phyloP scores from a whole-genome alignment of 2,113 vertebrate genomes.

The Bombycilla garrulus region DNA sequence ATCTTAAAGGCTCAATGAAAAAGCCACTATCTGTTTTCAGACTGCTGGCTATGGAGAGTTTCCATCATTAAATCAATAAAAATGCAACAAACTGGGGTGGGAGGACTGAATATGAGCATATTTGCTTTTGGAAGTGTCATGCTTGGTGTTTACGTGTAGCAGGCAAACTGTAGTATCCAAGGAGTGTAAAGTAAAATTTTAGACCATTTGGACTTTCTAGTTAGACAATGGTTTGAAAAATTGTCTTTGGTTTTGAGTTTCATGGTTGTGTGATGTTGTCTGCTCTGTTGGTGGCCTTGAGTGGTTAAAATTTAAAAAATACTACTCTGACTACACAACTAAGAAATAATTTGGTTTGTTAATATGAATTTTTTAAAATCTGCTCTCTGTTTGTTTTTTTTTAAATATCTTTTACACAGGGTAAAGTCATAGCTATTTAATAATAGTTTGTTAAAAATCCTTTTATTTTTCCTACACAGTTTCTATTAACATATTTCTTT shows the following conservation, averaged over 20 bases:
- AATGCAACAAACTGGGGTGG: background rate
- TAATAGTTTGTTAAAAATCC: slow-evolving; percentile 72
- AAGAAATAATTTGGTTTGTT: background rate
- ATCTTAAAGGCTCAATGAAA: background rate
- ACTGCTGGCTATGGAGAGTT: background rate
- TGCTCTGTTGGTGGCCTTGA: background rate
- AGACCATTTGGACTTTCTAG: background rate
- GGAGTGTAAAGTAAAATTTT: background rate
- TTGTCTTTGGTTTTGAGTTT: background rate
- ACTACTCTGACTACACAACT: slow-evolving; percentile 73
- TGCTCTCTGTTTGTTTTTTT: background rate
- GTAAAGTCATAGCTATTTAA: slow-evolving; percentile 75
- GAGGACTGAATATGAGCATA: background rate
- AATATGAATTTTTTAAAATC: background rate
- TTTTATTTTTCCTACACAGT: slow-evolving; percentile 31
- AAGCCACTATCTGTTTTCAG: background rate
- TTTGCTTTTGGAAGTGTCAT: background rate
- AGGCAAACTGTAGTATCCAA: background rate
- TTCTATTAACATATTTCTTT: slow-evolving; percentile 68
- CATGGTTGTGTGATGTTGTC: background rate
- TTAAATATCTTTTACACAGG: slow-evolving; percentile 77
- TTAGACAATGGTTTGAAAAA: background rate
- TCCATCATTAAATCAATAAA: background rate
- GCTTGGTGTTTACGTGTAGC: accelerated
- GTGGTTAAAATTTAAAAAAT: slow-evolving; percentile 73